A percentile compares a stretch with the other conserved stretches of the same genome.
These are phyloP conservation scores for Pelobates cultripes DNA, from an alignment of 2,797 vertebrate species.

Conservation along the genomic window DNA sequence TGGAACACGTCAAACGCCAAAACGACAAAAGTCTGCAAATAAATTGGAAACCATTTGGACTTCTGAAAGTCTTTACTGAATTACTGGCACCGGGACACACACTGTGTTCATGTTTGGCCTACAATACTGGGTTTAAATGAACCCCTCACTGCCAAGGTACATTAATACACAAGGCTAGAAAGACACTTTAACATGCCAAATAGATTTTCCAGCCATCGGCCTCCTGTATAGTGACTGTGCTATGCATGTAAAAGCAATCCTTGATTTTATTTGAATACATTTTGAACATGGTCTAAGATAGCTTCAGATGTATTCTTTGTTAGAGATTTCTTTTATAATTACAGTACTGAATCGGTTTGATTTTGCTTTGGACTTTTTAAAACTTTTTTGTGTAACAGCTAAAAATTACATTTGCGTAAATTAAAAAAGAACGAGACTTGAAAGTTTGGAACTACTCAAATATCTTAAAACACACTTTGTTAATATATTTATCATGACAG, in stretches of 20 bases:
- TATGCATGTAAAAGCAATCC: conserved; percentile 11
- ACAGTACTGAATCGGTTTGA: no score
- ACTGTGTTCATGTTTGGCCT: conserved; percentile 31
- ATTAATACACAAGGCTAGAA: conserved; percentile 26
- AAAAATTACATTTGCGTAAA: no score
- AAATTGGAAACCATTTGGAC: conserved; percentile 5
- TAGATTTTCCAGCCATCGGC: conserved; percentile 33
- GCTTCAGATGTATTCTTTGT: background rate
- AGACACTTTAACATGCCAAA: conserved; percentile 31
- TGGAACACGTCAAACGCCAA: conserved; percentile 7
- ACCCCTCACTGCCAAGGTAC: conserved; percentile 31
- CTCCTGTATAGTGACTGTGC: conserved; percentile 15
- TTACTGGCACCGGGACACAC: conserved; percentile 19
- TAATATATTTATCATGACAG: no score
- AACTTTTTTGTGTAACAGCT: no score
- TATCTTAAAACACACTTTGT: no score
- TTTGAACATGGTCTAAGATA: background rate
- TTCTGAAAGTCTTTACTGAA: conserved; percentile 36
- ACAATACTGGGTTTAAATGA: conserved; percentile 13
- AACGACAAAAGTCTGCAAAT: conserved; percentile 35
- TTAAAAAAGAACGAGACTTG: no score
- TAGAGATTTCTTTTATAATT: no score
- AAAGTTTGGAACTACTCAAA: no score
- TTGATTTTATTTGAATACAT: background rate
- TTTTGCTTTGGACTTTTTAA: no score